Evolutionary conservation across 2,888 invertebrate species (phyloP).

Genomic region (Lysandra coridon): DNA sequence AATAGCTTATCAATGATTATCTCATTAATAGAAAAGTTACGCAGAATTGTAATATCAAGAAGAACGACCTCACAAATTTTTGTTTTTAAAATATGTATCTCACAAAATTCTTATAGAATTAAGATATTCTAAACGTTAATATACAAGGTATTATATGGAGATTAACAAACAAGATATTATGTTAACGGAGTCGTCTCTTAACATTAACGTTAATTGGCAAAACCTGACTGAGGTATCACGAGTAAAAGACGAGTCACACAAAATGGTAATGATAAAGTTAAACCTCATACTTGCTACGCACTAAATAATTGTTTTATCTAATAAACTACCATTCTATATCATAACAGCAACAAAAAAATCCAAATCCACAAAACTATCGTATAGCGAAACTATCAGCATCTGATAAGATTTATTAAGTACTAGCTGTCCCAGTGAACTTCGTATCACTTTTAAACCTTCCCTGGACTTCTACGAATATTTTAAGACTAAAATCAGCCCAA

Average conservation of each 20-base stretch:
- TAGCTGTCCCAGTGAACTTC: too few species aligned
- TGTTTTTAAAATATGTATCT: not conserved
- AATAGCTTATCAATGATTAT: not conserved
- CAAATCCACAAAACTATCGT: too few species aligned
- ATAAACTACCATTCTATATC: too few species aligned
- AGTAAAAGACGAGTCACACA: conserved; percentile 22
- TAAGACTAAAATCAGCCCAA: too few species aligned
- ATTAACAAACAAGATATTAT: conserved; percentile 37
- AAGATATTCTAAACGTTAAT: conserved; percentile 13
- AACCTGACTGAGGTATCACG: conserved; percentile 51
- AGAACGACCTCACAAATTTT: not conserved
- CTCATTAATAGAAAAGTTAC: not conserved
- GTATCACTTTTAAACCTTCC: too few species aligned
- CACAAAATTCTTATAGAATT: conserved; percentile 12
- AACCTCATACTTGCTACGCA: not conserved
- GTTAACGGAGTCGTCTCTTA: conserved; percentile 34
- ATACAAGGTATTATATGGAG: conserved; percentile 34
- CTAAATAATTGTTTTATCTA: not conserved
- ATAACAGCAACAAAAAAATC: too few species aligned
- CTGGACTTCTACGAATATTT: too few species aligned
- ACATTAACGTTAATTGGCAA: conserved; percentile 54
- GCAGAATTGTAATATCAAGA: not conserved
- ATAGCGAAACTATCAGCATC: too few species aligned
- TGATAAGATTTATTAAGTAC: too few species aligned
- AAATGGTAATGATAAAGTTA: not conserved